These are phyloP conservation scores for Standfussiana lucernea DNA, from an alignment of 2,888 invertebrate species.

Conservation along the genomic window DNA sequence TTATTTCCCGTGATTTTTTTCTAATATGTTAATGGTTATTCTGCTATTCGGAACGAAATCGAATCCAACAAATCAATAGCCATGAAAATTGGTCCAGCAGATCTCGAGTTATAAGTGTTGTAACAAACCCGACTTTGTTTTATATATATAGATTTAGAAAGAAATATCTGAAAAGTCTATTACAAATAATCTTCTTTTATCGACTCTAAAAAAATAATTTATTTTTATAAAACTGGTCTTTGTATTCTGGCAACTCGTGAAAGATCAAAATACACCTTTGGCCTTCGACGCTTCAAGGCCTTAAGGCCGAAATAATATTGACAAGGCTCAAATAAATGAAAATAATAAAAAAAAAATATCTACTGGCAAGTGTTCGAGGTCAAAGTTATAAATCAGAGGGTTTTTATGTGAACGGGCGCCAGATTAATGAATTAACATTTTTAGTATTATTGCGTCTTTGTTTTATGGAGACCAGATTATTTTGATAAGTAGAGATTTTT, in stretches of 20 bases:
- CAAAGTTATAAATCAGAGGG: slow-evolving; percentile 30
- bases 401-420: slow-evolving; percentile 26
- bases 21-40: no score
- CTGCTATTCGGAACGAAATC: no score
- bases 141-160: no score
- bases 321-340: slow-evolving; percentile 13
- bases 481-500: slow-evolving; percentile 16
- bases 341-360: slow-evolving; percentile 28
- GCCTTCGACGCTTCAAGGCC: neutral
- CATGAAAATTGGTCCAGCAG: no score
- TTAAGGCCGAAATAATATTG: slow-evolving; percentile 14
- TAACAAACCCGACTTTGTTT: no score
- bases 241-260: neutral
- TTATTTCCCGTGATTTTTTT: no score
- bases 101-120: no score
- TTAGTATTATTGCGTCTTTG: slow-evolving; percentile 46
- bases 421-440: slow-evolving; percentile 51
- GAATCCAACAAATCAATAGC: no score
- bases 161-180: neutral
- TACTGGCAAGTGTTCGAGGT: slow-evolving; percentile 29
- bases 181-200: neutral
- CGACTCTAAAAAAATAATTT: neutral
- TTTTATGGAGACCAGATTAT: slow-evolving; percentile 36
- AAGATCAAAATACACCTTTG: neutral
- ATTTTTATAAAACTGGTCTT: neutral